Conservation (phyloP, 2,888 invertebrate genomes). For the Beris chalybata region DNA sequence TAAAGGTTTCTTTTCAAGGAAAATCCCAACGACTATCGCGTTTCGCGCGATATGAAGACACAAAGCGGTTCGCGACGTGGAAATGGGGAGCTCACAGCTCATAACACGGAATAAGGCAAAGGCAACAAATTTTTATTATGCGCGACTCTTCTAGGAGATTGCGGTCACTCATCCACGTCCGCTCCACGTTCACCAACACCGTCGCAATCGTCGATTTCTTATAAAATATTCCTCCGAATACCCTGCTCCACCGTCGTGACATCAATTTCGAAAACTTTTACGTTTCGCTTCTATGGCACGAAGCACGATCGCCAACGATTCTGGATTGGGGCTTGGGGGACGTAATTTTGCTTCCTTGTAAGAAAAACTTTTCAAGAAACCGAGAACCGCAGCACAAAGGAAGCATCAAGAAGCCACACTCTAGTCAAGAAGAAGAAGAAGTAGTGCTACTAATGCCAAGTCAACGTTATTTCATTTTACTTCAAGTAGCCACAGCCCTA, state of each 20-base stretch:
- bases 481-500: slow-evolving; percentile 20
- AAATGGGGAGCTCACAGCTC: slow-evolving; percentile 8
- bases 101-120: slow-evolving; percentile 35
- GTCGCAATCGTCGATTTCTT: slow-evolving; percentile 22
- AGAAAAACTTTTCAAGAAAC: slow-evolving; percentile 15
- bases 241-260: slow-evolving; percentile 36
- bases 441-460: slow-evolving; percentile 27
- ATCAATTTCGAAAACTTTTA: slow-evolving; percentile 37
- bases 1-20: slow-evolving; percentile 38
- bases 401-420: neutral
- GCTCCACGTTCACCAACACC: slow-evolving; percentile 20
- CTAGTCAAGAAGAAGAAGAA: slow-evolving; percentile 1
- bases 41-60: neutral
- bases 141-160: slow-evolving; percentile 34
- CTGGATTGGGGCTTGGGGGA: slow-evolving; percentile 17
- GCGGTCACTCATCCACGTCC: slow-evolving; percentile 24
- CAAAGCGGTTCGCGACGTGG: slow-evolving; percentile 11
- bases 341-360: slow-evolving; percentile 34
- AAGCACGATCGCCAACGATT: slow-evolving; percentile 13
- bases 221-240: slow-evolving; percentile 19
- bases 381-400: neutral
- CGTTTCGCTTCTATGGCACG: slow-evolving; percentile 22
- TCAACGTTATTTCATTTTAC: slow-evolving; percentile 18
- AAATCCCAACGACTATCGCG: slow-evolving; percentile 23
- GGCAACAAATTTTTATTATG: slow-evolving; percentile 18